These are phyloP conservation scores for Salvelinus fontinalis DNA, from an alignment of 2,113 vertebrate genomes.

Conservation along the genomic window DNA sequence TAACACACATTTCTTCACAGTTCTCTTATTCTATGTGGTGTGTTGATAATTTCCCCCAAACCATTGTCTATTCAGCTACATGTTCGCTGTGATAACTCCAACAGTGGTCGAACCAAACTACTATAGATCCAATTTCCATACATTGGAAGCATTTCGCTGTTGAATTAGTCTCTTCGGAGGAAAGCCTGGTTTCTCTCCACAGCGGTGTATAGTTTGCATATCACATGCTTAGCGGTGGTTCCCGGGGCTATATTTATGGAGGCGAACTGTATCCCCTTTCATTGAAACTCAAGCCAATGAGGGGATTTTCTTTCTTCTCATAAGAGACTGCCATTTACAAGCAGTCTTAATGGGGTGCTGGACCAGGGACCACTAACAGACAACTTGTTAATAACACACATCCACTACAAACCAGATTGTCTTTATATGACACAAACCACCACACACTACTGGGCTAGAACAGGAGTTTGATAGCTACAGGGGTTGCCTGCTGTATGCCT, in stretches of 20 bases:
- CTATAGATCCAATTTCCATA: slow-evolving; percentile 48
- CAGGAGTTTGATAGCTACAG: too few relatives aligned
- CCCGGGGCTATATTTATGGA: slow-evolving; percentile 72
- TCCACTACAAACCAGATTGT: too few relatives aligned
- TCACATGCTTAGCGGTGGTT: slow-evolving; percentile 67
- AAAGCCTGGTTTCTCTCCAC: slow-evolving; percentile 32
- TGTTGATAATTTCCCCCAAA: slow-evolving; percentile 8
- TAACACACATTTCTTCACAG: neutral
- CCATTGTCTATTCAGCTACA: slow-evolving; percentile 49
- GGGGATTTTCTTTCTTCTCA: slow-evolving; percentile 61
- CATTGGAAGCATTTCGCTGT: slow-evolving; percentile 44
- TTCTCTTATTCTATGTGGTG: too few relatives aligned
- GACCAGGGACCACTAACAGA: too few relatives aligned
- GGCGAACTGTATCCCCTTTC: slow-evolving; percentile 72
- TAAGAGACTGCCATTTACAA: slow-evolving; percentile 76
- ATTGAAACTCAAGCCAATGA: slow-evolving; percentile 68
- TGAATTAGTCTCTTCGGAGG: slow-evolving; percentile 48
- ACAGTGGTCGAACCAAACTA: neutral
- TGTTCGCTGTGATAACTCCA: slow-evolving; percentile 52
- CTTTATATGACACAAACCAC: too few relatives aligned
- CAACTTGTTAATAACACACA: too few relatives aligned
- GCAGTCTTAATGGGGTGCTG: slow-evolving; percentile 46
- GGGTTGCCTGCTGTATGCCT: too few relatives aligned
- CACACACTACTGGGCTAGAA: too few relatives aligned
- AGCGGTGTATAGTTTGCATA: slow-evolving; percentile 53